A percentile compares a stretch with the other conserved stretches of the same genome.
Conservation (phyloP, 2,113 vertebrate species). For the Progne subis region DNA sequence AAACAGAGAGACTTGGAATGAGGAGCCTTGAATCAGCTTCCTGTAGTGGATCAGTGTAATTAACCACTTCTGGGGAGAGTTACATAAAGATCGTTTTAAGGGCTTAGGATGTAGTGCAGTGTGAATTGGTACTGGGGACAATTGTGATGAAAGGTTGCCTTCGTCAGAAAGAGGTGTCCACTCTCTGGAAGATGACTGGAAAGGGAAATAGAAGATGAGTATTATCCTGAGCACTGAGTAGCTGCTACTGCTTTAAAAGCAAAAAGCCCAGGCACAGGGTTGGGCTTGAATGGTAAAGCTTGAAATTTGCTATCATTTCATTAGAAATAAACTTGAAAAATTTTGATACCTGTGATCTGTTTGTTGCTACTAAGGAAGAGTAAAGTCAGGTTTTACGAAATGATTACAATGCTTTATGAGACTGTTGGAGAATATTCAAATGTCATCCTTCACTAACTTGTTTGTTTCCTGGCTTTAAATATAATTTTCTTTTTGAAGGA, state of each 20-base stretch:
- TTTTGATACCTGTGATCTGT: not conserved
- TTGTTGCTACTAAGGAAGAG: not conserved
- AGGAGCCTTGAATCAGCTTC: not conserved
- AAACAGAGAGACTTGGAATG: not conserved
- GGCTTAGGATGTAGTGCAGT: not conserved
- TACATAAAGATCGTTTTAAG: not conserved
- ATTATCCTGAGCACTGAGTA: not conserved
- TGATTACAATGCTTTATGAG: not conserved
- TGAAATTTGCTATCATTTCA: not conserved
- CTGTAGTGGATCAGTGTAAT: not conserved
- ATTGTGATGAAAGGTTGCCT: not conserved
- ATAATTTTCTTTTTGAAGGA: not conserved
- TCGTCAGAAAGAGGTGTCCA: not conserved
- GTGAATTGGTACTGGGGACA: not conserved
- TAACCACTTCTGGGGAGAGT: not conserved
- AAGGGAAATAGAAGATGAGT: not conserved
- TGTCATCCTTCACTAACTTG: not conserved
- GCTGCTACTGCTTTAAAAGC: not conserved
- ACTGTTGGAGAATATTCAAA: not conserved
- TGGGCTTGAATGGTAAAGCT: not conserved
- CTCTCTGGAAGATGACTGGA: not conserved
- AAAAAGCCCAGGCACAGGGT: not conserved
- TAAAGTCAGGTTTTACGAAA: not conserved
- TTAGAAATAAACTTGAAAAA: not conserved
- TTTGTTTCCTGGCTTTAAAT: conserved; percentile 3